These are phyloP conservation scores for Caenorhabditis sp. DNA, from an alignment of 2,888 invertebrate species.

Conservation along the genomic window DNA sequence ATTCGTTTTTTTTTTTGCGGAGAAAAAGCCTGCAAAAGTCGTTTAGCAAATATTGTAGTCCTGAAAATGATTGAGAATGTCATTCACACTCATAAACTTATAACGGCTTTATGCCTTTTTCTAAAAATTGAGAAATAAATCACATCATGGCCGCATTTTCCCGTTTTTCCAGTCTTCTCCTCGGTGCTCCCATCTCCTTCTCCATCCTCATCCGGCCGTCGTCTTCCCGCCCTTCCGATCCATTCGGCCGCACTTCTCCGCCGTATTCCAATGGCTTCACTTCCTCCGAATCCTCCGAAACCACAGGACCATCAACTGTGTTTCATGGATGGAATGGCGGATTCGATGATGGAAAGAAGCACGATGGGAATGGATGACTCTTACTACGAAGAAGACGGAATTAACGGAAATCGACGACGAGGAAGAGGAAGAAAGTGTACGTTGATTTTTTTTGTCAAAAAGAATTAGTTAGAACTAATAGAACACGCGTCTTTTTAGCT, in stretches of 20 bases:
- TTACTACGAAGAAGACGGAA: conserved; percentile 77
- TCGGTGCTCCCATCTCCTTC: conserved; percentile 54
- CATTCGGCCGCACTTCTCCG: conserved; percentile 52
- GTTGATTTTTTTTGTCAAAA: too few species aligned
- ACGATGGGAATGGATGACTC: conserved; percentile 68
- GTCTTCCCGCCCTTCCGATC: conserved; percentile 64
- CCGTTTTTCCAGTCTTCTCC: conserved; percentile 28
- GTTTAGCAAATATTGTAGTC: too few species aligned
- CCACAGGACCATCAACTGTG: conserved; percentile 61
- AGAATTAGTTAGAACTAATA: neutral
- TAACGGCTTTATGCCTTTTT: neutral
- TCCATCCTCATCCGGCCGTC: conserved; percentile 62
- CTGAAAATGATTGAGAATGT: too few species aligned
- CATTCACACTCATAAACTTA: neutral
- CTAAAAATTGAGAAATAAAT: neutral
- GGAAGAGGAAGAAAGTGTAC: conserved; percentile 54
- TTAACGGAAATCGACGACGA: conserved; percentile 72
- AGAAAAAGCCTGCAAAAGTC: too few species aligned
- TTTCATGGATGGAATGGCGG: conserved; percentile 65
- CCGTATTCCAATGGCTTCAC: conserved; percentile 52
- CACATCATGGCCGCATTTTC: neutral
- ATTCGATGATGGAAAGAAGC: conserved; percentile 64
- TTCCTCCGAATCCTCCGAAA: conserved; percentile 54
- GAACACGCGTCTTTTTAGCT: conserved; percentile 54
- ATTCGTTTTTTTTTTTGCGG: too few species aligned